phyloP scores from a whole-genome alignment of 2,888 invertebrate species.

The Cantharis flavilabris region DNA sequence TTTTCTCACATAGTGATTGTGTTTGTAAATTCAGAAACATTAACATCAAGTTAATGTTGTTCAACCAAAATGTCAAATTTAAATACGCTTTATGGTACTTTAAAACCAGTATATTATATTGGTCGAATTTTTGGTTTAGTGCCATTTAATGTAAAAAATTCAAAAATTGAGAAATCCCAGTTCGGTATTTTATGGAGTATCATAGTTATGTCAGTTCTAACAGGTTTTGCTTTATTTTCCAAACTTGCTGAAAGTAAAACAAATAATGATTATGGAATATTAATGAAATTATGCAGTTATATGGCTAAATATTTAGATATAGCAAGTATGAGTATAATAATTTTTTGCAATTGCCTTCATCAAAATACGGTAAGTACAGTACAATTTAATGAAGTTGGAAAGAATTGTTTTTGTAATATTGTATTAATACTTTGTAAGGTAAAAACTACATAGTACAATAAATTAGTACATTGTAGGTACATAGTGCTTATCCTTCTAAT shows the following conservation, averaged over 20 bases:
- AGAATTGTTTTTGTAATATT: neutral
- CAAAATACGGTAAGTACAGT: conserved; percentile 2
- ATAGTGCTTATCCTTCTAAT: too few species aligned
- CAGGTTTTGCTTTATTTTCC: neutral
- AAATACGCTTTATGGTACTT: neutral
- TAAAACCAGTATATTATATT: neutral
- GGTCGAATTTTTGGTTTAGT: neutral
- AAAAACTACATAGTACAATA: too few species aligned
- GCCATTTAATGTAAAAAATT: neutral
- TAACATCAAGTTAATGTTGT: neutral
- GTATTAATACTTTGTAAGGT: too few species aligned
- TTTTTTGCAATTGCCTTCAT: neutral
- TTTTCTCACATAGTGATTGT: neutral
- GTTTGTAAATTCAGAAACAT: neutral
- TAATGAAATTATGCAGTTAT: conserved; percentile 4
- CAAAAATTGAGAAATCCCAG: neutral
- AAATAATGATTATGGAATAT: neutral
- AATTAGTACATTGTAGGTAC: too few species aligned
- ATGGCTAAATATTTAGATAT: neutral
- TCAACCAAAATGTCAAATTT: neutral
- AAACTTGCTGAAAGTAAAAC: neutral
- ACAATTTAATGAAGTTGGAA: neutral
- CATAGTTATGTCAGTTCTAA: neutral
- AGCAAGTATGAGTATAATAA: neutral
- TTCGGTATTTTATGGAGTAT: neutral